These are phyloP conservation scores for Drosophila pseudotakahashii DNA, from an alignment of 2,888 invertebrate species.

Conservation along the genomic window DNA sequence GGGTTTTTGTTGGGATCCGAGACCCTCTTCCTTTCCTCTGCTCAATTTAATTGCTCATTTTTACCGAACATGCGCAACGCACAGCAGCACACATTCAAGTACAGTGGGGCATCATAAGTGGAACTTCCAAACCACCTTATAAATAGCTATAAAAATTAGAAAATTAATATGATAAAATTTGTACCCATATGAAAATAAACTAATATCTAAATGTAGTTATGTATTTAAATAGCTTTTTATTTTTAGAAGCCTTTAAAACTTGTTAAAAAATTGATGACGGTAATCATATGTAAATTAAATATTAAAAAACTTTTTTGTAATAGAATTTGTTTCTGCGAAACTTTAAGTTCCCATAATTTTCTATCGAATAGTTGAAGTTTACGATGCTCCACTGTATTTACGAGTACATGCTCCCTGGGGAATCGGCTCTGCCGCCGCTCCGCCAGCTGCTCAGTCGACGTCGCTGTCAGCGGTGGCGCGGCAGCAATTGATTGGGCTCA, in stretches of 20 bases:
- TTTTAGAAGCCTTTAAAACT: too few species aligned
- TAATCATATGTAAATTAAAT: too few species aligned
- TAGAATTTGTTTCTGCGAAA: not conserved
- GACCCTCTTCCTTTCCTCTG: slow-evolving; percentile 8
- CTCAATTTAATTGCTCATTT: slow-evolving; percentile 66
- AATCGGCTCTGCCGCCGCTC: slow-evolving; percentile 29
- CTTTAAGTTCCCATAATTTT: too few species aligned
- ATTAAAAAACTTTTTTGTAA: not conserved
- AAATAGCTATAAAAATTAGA: too few species aligned
- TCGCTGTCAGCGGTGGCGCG: slow-evolving; percentile 60
- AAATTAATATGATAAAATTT: too few species aligned
- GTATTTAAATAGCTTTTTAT: too few species aligned
- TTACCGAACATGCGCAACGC: slow-evolving; percentile 76
- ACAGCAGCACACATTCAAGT: slow-evolving; percentile 54
- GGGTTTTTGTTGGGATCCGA: slow-evolving; percentile 14
- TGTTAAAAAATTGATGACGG: too few species aligned
- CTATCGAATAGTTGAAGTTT: not conserved
- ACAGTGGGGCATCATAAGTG: not conserved
- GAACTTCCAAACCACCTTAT: too few species aligned
- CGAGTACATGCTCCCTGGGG: slow-evolving; percentile 46
- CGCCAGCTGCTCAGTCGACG: slow-evolving; percentile 48
- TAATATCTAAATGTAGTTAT: too few species aligned
- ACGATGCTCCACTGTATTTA: slow-evolving; percentile 9
- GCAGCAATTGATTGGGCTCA: slow-evolving; percentile 78
- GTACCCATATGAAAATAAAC: too few species aligned